Evolutionary conservation across 2,113 vertebrate genomes (phyloP).

Genomic region (Actinemys pallida): DNA sequence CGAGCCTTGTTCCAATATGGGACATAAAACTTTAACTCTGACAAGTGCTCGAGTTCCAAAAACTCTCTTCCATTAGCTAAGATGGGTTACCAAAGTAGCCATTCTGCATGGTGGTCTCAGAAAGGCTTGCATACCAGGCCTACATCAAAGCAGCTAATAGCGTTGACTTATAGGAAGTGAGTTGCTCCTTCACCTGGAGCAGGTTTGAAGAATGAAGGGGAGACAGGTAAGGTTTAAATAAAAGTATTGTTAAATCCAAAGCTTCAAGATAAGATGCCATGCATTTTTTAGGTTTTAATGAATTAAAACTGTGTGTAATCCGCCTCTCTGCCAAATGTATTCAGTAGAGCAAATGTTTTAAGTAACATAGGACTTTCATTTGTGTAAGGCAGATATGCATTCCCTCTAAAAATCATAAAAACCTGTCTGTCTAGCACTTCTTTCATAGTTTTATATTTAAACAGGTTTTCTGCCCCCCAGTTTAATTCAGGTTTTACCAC

Average conservation of each 20-base stretch:
- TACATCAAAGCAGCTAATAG: background rate
- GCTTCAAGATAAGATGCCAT: background rate
- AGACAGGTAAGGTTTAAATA: background rate
- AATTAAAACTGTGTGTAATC: background rate
- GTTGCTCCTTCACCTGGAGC: background rate
- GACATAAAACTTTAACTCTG: background rate
- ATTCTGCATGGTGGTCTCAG: accelerated
- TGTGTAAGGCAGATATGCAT: background rate
- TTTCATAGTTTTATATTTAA: background rate
- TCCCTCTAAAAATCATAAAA: background rate
- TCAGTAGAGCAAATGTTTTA: background rate
- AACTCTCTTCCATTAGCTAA: background rate
- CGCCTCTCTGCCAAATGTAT: background rate
- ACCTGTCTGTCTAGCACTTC: background rate
- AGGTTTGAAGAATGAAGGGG: background rate
- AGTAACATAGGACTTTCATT: background rate
- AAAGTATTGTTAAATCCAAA: background rate
- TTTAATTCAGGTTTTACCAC: accelerated
- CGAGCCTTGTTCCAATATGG: background rate
- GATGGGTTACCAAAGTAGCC: background rate
- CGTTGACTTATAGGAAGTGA: background rate
- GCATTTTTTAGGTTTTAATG: background rate
- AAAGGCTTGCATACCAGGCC: background rate
- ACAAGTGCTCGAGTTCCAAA: background rate
- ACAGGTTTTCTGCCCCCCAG: background rate